Percentiles rank a stretch among this genome's conserved stretches.
Conservation (phyloP, 2,888 invertebrate genomes). For the Deilephila porcellus region DNA sequence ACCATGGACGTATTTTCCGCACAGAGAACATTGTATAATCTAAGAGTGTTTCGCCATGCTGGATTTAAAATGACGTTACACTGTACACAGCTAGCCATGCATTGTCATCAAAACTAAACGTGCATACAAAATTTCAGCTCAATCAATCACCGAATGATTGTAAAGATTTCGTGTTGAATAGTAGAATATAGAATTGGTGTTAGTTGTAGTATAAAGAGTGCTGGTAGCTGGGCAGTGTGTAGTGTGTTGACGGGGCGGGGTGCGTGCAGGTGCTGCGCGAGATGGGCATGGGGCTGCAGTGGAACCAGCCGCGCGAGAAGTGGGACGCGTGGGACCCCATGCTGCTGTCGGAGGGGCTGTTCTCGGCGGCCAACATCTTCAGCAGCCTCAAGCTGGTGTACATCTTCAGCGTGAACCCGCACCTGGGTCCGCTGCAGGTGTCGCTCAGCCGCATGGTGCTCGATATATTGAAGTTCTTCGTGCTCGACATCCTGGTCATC, state of each 20-base stretch:
- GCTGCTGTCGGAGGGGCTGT: slow-evolving; percentile 96
- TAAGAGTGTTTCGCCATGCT: no score
- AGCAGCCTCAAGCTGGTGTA: slow-evolving; percentile 98
- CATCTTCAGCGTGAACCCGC: slow-evolving; percentile 98
- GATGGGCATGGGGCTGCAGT: slow-evolving; percentile 84
- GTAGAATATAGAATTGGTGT: no score
- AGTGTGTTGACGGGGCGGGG: neutral
- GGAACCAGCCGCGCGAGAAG: slow-evolving; percentile 91
- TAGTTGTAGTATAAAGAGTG: no score
- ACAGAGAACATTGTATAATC: no score
- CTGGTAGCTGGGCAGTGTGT: neutral
- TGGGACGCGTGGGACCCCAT: slow-evolving; percentile 99
- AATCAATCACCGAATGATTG: no score
- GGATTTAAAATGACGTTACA: no score
- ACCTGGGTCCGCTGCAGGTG: slow-evolving; percentile 97
- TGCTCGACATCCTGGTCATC: slow-evolving; percentile 94
- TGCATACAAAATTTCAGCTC: no score
- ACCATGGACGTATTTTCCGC: no score
- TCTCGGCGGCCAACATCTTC: slow-evolving; percentile 98
- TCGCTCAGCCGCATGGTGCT: slow-evolving; percentile 97
- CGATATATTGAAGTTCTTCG: slow-evolving; percentile 98
- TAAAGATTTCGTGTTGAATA: no score
- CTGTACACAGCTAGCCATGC: no score
- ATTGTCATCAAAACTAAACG: no score
- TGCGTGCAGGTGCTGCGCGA: slow-evolving; percentile 88